Evolutionary conservation across 2,888 invertebrate species (phyloP).

Genomic region (Magallana nippona): DNA sequence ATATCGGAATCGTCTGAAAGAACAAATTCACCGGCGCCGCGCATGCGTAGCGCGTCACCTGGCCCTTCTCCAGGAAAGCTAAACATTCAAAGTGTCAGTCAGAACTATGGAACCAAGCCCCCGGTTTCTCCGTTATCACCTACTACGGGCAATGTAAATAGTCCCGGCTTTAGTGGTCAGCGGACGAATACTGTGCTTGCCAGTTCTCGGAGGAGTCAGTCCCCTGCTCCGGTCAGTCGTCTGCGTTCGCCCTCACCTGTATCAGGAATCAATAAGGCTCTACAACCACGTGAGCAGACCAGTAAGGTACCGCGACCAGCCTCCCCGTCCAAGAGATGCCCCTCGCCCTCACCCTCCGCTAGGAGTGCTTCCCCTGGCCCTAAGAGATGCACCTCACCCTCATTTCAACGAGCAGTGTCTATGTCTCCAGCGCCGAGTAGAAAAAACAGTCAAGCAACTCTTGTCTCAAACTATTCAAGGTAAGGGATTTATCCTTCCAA

Average conservation of each 20-base stretch:
- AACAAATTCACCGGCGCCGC: constrained; percentile 56
- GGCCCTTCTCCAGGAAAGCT: constrained; percentile 58
- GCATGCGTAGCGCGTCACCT: constrained; percentile 66
- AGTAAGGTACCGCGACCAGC: constrained; percentile 37
- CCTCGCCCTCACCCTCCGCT: constrained; percentile 43
- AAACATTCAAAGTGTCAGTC: constrained; percentile 45
- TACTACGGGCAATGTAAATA: constrained; percentile 39
- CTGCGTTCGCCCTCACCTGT: constrained; percentile 64
- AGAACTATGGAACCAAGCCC: constrained; percentile 52
- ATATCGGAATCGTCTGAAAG: constrained; percentile 43
- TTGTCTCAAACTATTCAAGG: constrained; percentile 28
- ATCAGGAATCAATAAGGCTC: constrained; percentile 20
- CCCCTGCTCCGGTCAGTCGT: constrained; percentile 58
- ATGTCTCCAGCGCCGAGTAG: constrained; percentile 40
- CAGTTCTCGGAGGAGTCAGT: constrained; percentile 56
- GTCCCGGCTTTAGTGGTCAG: constrained; percentile 37
- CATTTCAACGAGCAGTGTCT: constrained; percentile 34
- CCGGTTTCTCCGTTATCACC: constrained; percentile 46
- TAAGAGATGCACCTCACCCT: constrained; percentile 56
- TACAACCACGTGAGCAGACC: constrained; percentile 42
- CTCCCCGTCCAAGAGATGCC: constrained; percentile 48
- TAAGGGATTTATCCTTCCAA: not conserved
- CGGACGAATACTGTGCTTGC: constrained; percentile 45
- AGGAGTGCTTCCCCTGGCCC: constrained; percentile 52
- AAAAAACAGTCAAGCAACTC: constrained; percentile 12